phyloP scores from a whole-genome alignment of 2,888 invertebrate species.

The Drosophila meridionalis region DNA sequence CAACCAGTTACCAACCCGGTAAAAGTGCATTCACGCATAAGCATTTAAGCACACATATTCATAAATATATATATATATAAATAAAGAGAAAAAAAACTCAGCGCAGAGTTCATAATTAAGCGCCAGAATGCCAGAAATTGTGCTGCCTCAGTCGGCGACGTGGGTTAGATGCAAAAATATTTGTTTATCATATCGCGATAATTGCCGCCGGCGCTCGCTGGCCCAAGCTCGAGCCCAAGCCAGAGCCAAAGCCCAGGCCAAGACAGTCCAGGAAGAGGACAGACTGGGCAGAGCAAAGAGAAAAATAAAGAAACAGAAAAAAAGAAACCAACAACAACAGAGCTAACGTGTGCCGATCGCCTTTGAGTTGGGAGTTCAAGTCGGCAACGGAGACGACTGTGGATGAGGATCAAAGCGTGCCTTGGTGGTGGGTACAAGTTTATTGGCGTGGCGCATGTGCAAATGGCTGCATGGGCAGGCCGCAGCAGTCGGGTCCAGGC shows the following conservation, averaged over 20 bases:
- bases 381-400: constrained; percentile 49
- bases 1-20: constrained; percentile 35
- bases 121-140: constrained; percentile 72
- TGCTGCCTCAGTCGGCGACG: constrained; percentile 51
- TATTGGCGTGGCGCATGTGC: constrained; percentile 74
- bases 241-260: constrained; percentile 21
- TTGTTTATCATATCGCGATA: constrained; percentile 81
- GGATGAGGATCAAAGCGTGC: constrained; percentile 75
- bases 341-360: constrained; percentile 75
- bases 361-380: constrained; percentile 49
- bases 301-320: constrained; percentile 10
- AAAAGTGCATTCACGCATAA: constrained; percentile 72
- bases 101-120: constrained; percentile 77
- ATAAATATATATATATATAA: constrained; percentile 19
- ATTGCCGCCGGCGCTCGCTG: constrained; percentile 72
- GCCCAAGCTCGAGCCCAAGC: constrained; percentile 42
- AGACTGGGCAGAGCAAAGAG: constrained; percentile 34
- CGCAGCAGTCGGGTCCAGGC: constrained; percentile 50
- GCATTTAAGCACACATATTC: constrained; percentile 50
- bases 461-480: constrained; percentile 60
- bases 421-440: constrained; percentile 74
- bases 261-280: constrained; percentile 18
- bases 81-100: constrained; percentile 15
- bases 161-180: constrained; percentile 80
- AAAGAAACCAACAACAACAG: constrained; percentile 24